These are phyloP conservation scores for Aspidiotus rigidus DNA, from an alignment of 2,888 invertebrate genomes.

Conservation along the genomic window DNA sequence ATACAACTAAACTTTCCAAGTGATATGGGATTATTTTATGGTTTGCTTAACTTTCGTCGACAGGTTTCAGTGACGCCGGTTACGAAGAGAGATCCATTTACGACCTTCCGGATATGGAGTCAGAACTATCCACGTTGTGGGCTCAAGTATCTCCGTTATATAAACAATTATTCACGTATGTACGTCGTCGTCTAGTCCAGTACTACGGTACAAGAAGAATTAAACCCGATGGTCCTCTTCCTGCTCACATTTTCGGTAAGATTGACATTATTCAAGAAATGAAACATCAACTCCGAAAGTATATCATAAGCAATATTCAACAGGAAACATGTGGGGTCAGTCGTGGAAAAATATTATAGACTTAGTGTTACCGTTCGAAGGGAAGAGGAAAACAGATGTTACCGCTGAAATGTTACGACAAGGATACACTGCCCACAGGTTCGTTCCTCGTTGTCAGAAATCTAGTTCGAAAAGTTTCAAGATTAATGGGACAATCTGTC, in stretches of 20 bases:
- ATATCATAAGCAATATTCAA: not conserved
- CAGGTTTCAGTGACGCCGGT: conserved; percentile 69
- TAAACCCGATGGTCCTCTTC: conserved; percentile 64
- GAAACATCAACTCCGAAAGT: not conserved
- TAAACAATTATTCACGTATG: conserved; percentile 73
- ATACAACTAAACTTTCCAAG: not conserved
- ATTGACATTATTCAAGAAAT: not conserved
- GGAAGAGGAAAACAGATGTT: conserved; percentile 60
- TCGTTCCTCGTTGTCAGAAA: too few species aligned
- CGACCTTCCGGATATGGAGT: conserved; percentile 59
- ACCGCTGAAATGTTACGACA: conserved; percentile 67
- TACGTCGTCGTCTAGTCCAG: conserved; percentile 56
- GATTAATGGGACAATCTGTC: too few species aligned
- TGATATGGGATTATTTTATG: not conserved
- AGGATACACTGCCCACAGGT: conserved; percentile 64
- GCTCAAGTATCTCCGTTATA: conserved; percentile 63
- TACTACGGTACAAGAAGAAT: conserved; percentile 53
- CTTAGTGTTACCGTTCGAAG: conserved; percentile 64
- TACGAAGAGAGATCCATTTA: conserved; percentile 69
- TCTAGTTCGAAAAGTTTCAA: not conserved
- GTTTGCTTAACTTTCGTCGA: not conserved
- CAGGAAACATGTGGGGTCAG: conserved; percentile 74
- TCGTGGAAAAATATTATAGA: conserved; percentile 69
- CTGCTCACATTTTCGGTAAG: conserved; percentile 66
- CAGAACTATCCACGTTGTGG: conserved; percentile 52